phyloP scores from a whole-genome alignment of 2,888 invertebrate genomes.

The Brenthis ino region DNA sequence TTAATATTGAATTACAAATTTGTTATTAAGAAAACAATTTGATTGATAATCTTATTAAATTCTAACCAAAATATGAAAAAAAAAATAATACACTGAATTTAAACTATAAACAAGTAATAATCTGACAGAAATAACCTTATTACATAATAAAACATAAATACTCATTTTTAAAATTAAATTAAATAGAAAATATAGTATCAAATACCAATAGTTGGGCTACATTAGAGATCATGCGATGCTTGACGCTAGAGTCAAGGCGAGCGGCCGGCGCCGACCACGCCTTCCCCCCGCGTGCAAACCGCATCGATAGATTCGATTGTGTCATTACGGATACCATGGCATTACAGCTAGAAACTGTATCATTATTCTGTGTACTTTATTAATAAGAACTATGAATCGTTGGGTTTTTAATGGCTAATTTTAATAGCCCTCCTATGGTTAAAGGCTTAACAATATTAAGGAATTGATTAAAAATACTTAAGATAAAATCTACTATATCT shows the following conservation, averaged over 20 bases:
- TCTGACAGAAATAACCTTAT: no score
- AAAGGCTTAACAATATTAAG: neutral
- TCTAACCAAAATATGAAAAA: no score
- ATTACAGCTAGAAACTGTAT: conserved; percentile 31
- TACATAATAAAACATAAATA: no score
- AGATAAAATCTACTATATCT: no score
- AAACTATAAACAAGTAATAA: no score
- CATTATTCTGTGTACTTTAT: conserved; percentile 31
- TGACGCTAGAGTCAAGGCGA: conserved; percentile 81
- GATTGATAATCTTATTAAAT: no score
- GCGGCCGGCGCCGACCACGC: conserved; percentile 82
- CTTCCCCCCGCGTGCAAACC: conserved; percentile 59
- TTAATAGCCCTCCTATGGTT: neutral
- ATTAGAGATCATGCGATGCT: conserved; percentile 80
- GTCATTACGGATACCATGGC: conserved; percentile 42
- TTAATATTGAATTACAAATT: no score
- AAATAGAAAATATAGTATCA: neutral
- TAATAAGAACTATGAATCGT: conserved; percentile 30
- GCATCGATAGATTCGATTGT: conserved; percentile 57
- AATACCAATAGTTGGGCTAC: conserved; percentile 33
- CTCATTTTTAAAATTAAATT: no score
- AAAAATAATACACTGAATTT: no score
- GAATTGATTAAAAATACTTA: neutral
- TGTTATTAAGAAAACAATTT: no score
- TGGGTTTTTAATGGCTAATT: conserved; percentile 22